A percentile compares a stretch with the other conserved stretches of the same genome.
These are phyloP conservation scores for Megamerina dolium DNA, from an alignment of 2,888 invertebrate genomes.

Conservation along the genomic window DNA sequence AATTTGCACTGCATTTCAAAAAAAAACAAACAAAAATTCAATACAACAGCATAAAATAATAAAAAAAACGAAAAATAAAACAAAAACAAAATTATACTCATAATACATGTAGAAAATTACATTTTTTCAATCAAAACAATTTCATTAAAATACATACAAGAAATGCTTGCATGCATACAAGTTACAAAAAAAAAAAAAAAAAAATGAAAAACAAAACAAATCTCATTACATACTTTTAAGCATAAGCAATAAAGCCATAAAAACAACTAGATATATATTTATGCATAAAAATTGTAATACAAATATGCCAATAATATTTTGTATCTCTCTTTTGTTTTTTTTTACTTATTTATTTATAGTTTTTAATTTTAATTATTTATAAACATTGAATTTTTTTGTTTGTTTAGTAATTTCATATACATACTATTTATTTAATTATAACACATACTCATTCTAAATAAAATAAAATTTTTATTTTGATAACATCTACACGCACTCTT, in stretches of 20 bases:
- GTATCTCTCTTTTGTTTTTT: not conserved
- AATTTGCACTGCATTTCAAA: too few relatives aligned
- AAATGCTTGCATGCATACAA: too few relatives aligned
- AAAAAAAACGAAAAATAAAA: conserved; percentile 22
- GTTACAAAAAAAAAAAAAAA: not conserved
- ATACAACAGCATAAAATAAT: conserved; percentile 10
- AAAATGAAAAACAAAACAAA: not conserved
- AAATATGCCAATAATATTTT: not conserved
- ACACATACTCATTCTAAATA: not conserved
- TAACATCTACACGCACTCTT: too few relatives aligned
- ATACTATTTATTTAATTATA: not conserved
- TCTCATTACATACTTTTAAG: conserved; percentile 9
- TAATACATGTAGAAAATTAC: not conserved
- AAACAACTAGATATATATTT: not conserved
- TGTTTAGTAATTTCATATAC: not conserved
- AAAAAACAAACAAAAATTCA: not conserved
- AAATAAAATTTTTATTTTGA: too few relatives aligned
- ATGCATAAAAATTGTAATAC: too few relatives aligned
- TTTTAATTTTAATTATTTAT: not conserved
- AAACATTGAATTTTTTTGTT: not conserved
- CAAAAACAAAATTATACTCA: conserved; percentile 3
- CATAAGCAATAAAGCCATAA: conserved; percentile 9
- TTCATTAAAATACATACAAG: not conserved
- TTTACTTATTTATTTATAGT: not conserved
- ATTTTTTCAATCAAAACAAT: not conserved